Percentiles rank a stretch among this genome's conserved stretches.
Conservation (phyloP, 1,140 invertebrate species). For the Trachymyrmex cornetzi region DNA sequence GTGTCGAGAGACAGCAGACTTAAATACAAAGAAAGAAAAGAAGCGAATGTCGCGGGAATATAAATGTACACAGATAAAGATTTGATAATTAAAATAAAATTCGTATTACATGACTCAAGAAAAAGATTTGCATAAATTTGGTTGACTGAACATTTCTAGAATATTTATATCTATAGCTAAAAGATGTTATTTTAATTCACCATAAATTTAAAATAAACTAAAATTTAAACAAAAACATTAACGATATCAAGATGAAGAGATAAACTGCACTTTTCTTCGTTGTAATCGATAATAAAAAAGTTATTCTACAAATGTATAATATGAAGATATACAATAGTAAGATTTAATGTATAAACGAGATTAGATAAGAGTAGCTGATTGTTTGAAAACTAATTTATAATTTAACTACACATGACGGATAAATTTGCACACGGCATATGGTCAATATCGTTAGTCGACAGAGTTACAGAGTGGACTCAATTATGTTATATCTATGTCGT, state of each 20-base stretch:
- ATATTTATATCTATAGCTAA: background rate
- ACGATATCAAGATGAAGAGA: too few species aligned
- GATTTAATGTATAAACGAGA: slow-evolving; percentile 12
- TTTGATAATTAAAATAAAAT: background rate
- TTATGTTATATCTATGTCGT: slow-evolving; percentile 56
- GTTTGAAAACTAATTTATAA: slow-evolving; percentile 40
- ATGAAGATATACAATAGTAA: background rate
- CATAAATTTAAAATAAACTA: background rate
- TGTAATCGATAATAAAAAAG: background rate
- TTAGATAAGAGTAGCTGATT: background rate
- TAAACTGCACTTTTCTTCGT: background rate
- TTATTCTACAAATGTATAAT: background rate
- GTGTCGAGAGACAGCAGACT: too few species aligned
- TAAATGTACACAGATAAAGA: background rate
- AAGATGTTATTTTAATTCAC: background rate
- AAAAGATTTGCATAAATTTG: background rate
- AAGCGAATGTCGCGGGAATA: background rate
- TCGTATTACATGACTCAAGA: background rate
- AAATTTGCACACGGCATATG: slow-evolving; percentile 7
- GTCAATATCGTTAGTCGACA: slow-evolving; percentile 21
- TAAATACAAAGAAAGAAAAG: too few species aligned
- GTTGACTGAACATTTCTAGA: background rate
- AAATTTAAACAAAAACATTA: too few species aligned
- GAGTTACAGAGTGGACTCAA: slow-evolving; percentile 37
- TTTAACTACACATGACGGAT: background rate